Evolutionary conservation across 2,113 vertebrate genomes (phyloP).

Genomic region (Menidia beryllina): DNA sequence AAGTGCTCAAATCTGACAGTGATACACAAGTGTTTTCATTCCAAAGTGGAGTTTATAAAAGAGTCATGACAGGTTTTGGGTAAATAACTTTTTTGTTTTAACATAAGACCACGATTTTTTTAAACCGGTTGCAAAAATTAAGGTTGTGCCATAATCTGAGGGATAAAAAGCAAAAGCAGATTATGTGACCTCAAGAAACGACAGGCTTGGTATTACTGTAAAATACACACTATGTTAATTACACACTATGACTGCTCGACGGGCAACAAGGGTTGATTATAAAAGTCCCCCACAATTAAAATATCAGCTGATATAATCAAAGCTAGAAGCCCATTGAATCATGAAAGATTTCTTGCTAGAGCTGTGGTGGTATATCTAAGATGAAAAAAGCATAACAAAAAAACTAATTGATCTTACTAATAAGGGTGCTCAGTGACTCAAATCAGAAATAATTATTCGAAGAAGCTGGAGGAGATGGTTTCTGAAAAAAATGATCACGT

Average conservation of each 20-base stretch:
- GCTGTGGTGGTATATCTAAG: constrained; percentile 12
- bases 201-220: background rate
- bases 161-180: background rate
- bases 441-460: constrained; percentile 5
- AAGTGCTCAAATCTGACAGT: constrained; percentile 10
- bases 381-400: constrained; percentile 19
- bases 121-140: background rate
- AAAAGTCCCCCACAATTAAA: constrained; percentile 31
- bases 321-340: constrained; percentile 30
- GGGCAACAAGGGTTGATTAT: constrained; percentile 9
- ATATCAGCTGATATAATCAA: constrained; percentile 33
- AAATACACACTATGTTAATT: background rate
- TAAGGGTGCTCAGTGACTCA: constrained; percentile 10
- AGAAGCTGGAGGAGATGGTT: background rate
- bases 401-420: constrained; percentile 16
- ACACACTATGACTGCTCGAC: background rate
- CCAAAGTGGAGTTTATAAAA: constrained; percentile 20
- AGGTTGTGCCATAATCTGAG: background rate
- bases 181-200: background rate
- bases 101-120: too few relatives aligned
- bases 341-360: constrained; percentile 41
- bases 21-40: constrained; percentile 19
- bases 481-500: background rate
- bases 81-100: too few relatives aligned
- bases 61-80: background rate